Percentiles rank a stretch among this genome's conserved stretches.
Conservation (phyloP, 1,140 invertebrate genomes). For the Drosophila hydei region DNA sequence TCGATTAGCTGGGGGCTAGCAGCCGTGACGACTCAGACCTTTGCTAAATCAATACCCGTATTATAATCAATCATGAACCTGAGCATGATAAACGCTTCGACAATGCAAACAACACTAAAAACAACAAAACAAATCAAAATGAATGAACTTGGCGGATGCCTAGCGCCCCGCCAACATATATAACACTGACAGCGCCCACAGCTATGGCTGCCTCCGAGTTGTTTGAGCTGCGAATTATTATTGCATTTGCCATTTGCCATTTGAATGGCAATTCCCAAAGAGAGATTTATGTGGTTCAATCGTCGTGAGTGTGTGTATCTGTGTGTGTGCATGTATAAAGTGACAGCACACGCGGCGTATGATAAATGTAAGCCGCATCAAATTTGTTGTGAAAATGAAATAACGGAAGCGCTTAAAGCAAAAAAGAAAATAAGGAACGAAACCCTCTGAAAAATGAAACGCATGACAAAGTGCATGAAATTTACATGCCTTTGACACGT, state of each 20-base stretch:
- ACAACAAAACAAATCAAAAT: slow-evolving; percentile 41
- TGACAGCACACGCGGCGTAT: slow-evolving; percentile 58
- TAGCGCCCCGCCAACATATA: too few species aligned
- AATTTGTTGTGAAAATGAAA: slow-evolving; percentile 65
- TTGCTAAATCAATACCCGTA: slow-evolving; percentile 38
- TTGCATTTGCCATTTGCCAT: slow-evolving; percentile 60
- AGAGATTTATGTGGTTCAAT: slow-evolving; percentile 34
- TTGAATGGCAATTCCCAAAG: slow-evolving; percentile 44
- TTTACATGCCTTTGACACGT: neutral
- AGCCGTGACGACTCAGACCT: neutral
- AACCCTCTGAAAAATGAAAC: neutral
- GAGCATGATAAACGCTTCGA: slow-evolving; percentile 47
- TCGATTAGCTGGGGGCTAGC: slow-evolving; percentile 11
- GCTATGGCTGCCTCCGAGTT: slow-evolving; percentile 33
- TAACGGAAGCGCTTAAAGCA: slow-evolving; percentile 46
- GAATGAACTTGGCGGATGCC: slow-evolving; percentile 24
- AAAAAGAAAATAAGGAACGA: slow-evolving; percentile 1
- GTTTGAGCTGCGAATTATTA: slow-evolving; percentile 69
- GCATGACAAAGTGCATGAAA: neutral
- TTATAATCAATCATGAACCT: slow-evolving; percentile 52
- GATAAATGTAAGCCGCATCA: slow-evolving; percentile 63
- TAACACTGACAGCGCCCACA: neutral
- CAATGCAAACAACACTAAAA: slow-evolving; percentile 42
- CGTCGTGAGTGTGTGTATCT: slow-evolving; percentile 1
- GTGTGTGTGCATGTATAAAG: slow-evolving; percentile 8